Percentiles rank a stretch among this genome's conserved stretches.
phyloP scores from a whole-genome alignment of 2,797 vertebrate species.

The Gymnothorax reevesii region DNA sequence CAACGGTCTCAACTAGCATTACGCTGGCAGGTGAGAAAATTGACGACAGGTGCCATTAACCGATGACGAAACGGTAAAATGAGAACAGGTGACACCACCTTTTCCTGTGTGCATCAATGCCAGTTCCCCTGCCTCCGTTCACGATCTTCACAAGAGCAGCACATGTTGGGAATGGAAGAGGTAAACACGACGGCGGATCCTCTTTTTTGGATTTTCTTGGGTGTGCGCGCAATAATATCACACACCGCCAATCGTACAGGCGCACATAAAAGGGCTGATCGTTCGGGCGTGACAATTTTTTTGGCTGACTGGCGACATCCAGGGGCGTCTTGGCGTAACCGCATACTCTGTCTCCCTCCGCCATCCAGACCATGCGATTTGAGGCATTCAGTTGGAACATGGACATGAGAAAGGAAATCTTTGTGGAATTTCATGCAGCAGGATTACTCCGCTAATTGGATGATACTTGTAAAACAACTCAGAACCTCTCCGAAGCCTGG shows the following conservation, averaged over 20 bases:
- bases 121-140: background rate
- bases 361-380: background rate
- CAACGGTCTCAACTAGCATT: background rate
- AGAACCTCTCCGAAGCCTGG: too few species aligned
- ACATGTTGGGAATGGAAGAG: background rate
- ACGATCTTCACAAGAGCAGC: background rate
- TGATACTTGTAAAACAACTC: too few species aligned
- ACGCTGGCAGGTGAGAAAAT: background rate
- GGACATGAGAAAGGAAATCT: background rate
- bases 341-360: background rate
- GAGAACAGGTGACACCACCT: constrained; percentile 14
- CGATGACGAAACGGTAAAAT: background rate
- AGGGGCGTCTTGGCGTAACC: background rate
- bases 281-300: background rate
- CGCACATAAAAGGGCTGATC: background rate
- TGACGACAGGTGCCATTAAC: background rate
- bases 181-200: background rate
- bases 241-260: background rate
- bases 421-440: too few species aligned
- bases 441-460: too few species aligned
- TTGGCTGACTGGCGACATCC: constrained; percentile 1
- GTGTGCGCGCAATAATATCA: background rate
- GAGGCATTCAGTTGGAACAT: background rate
- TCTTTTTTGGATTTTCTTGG: background rate
- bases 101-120: background rate